Evolutionary conservation across 1,140 invertebrate genomes (phyloP).

Genomic region (Pachypeltis micranthus): DNA sequence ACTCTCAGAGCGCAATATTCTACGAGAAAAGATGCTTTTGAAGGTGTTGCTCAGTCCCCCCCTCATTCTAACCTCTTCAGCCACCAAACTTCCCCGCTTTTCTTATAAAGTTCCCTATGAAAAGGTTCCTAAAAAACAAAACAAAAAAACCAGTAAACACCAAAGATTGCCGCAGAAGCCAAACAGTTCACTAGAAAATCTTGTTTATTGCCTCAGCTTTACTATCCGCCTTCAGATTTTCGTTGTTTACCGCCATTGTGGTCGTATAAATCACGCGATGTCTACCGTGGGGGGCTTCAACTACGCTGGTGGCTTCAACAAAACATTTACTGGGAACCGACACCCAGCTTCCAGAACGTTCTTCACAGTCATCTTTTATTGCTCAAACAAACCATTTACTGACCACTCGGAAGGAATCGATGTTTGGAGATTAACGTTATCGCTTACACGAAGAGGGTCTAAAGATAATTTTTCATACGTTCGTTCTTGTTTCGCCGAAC

Average conservation of each 20-base stretch:
- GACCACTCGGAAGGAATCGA: too few species aligned
- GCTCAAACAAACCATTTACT: conserved; percentile 7
- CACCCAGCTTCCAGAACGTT: not conserved
- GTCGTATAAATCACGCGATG: conserved; percentile 9
- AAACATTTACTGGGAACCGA: not conserved
- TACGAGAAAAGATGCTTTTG: not conserved
- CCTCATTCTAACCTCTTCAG: too few species aligned
- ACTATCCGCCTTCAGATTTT: too few species aligned
- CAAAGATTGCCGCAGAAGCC: not conserved
- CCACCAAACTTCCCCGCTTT: too few species aligned
- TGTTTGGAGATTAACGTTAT: too few species aligned
- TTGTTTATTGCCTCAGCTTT: conserved; percentile 10
- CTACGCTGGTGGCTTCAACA: conserved; percentile 3
- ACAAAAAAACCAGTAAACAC: not conserved
- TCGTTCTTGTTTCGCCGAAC: not conserved
- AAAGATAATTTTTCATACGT: not conserved
- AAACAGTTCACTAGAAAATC: not conserved
- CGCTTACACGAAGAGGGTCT: not conserved
- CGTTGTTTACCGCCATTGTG: conserved; percentile 11
- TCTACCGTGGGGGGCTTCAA: conserved; percentile 5
- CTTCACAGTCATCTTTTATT: conserved; percentile 9
- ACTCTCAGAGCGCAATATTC: too few species aligned
- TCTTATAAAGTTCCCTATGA: too few species aligned
- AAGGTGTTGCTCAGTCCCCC: too few species aligned
- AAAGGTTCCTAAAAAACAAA: too few species aligned